Percentiles rank a stretch among this genome's conserved stretches.
Evolutionary conservation across 2,888 invertebrate genomes (phyloP).

Genomic region (Diarsia mendica): DNA sequence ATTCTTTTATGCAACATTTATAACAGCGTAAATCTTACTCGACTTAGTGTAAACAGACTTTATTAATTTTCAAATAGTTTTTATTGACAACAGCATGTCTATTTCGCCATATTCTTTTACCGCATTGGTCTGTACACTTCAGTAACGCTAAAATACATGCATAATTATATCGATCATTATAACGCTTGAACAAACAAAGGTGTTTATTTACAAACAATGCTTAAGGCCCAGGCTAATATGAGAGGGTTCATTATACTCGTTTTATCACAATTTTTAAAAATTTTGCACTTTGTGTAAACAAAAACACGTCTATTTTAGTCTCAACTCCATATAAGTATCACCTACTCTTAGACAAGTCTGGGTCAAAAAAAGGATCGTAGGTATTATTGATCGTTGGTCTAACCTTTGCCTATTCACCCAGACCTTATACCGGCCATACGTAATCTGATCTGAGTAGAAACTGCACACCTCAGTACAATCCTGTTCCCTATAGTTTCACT

Average conservation of each 20-base stretch:
- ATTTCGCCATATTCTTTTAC: background rate
- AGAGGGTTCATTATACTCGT: too few species aligned
- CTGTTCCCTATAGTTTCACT: slow-evolving; percentile 58
- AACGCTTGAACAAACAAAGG: background rate
- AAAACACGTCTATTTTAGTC: too few species aligned
- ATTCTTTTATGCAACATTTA: slow-evolving; percentile 10
- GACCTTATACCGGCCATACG: background rate
- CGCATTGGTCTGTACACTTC: background rate
- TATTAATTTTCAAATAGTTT: background rate
- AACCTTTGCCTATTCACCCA: background rate
- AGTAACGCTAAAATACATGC: background rate
- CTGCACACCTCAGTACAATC: slow-evolving; percentile 23
- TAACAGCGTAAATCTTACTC: background rate
- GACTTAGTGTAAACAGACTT: background rate
- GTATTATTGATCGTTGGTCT: too few species aligned
- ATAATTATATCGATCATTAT: too few species aligned
- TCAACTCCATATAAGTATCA: background rate
- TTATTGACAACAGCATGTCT: background rate
- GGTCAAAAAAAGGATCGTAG: slow-evolving; percentile 20
- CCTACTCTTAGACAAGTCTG: background rate
- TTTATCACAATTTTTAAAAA: too few species aligned
- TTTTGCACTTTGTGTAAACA: too few species aligned
- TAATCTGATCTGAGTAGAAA: slow-evolving; percentile 32
- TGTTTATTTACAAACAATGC: too few species aligned
- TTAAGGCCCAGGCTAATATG: too few species aligned